phyloP scores from a whole-genome alignment of 2,113 vertebrate genomes.

The Lates calcarifer region DNA sequence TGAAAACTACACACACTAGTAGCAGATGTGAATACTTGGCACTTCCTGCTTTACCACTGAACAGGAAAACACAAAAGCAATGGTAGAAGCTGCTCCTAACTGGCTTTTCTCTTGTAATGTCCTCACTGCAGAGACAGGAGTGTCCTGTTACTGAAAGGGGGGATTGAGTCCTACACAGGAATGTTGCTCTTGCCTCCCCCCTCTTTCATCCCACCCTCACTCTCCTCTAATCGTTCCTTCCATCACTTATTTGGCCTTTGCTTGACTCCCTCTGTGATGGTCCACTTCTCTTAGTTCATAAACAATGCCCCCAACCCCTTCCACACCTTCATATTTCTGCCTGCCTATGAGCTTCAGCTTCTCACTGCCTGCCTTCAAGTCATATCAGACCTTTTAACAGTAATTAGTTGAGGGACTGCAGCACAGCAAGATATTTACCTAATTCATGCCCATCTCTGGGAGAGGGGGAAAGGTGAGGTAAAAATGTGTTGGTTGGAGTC shows the following conservation, averaged over 20 bases:
- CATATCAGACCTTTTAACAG: slow-evolving; percentile 71
- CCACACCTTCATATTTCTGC: slow-evolving; percentile 74
- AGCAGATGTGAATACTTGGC: slow-evolving; percentile 32
- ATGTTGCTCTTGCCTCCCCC: slow-evolving; percentile 68
- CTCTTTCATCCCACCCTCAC: slow-evolving; percentile 46
- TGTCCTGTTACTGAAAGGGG: slow-evolving; percentile 70
- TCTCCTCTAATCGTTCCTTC: slow-evolving; percentile 80
- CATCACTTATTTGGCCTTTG: slow-evolving; percentile 81
- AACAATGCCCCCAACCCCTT: slow-evolving; percentile 78
- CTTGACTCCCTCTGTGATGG: slow-evolving; percentile 86
- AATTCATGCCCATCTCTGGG: slow-evolving; percentile 55
- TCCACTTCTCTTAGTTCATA: slow-evolving; percentile 85
- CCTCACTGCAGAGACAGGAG: slow-evolving; percentile 46
- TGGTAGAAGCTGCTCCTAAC: slow-evolving; percentile 6
- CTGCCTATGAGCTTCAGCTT: slow-evolving; percentile 46
- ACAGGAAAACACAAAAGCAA: slow-evolving; percentile 29
- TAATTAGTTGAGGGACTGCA: slow-evolving; percentile 75
- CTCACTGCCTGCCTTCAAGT: slow-evolving; percentile 60
- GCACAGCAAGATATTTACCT: slow-evolving; percentile 65
- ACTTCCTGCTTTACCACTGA: background rate
- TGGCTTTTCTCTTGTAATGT: slow-evolving; percentile 11
- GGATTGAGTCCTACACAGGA: slow-evolving; percentile 70
- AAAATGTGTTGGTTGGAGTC: slow-evolving; percentile 38
- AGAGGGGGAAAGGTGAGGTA: slow-evolving; percentile 42
- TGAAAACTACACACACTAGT: background rate